phyloP scores from a whole-genome alignment of 2,888 invertebrate genomes.

The Acleris sparsana region DNA sequence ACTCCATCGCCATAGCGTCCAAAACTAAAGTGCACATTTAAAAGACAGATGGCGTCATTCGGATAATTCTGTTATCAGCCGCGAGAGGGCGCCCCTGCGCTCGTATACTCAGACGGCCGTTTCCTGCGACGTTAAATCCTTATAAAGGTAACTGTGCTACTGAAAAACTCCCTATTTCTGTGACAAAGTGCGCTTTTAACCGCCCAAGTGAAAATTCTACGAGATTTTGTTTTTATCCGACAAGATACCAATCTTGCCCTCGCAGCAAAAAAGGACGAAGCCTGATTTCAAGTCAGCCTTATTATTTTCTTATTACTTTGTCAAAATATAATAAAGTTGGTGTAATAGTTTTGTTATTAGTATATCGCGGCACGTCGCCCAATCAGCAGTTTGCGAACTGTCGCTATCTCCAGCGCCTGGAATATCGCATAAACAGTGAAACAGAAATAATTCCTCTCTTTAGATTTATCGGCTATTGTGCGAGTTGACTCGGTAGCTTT shows the following conservation, averaged over 20 bases:
- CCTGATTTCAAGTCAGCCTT: slow-evolving; percentile 51
- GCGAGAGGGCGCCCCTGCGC: slow-evolving; percentile 76
- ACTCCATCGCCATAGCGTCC: slow-evolving; percentile 45
- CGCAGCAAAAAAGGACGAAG: slow-evolving; percentile 49
- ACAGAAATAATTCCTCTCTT: slow-evolving; percentile 77
- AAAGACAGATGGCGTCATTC: slow-evolving; percentile 86
- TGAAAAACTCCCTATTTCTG: slow-evolving; percentile 77
- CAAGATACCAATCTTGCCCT: slow-evolving; percentile 54
- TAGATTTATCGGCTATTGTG: slow-evolving; percentile 78
- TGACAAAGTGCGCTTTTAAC: slow-evolving; percentile 73
- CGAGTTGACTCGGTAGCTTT: slow-evolving; percentile 69
- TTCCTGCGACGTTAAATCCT: slow-evolving; percentile 78
- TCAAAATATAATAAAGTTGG: slow-evolving; percentile 41
- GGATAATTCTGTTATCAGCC: slow-evolving; percentile 87
- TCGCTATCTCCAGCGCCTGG: slow-evolving; percentile 68
- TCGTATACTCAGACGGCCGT: slow-evolving; percentile 79
- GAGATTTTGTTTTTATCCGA: slow-evolving; percentile 62
- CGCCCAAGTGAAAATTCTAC: slow-evolving; percentile 69
- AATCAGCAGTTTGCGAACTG: slow-evolving; percentile 69
- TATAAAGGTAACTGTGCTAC: slow-evolving; percentile 78
- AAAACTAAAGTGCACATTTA: slow-evolving; percentile 84
- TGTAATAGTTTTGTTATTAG: slow-evolving; percentile 37
- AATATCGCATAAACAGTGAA: slow-evolving; percentile 71
- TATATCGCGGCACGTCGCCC: slow-evolving; percentile 52
- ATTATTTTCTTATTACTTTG: slow-evolving; percentile 57